Base-by-base conservation (phyloP, 2,888 invertebrate species). In the Cantharis lateralis region DNA sequence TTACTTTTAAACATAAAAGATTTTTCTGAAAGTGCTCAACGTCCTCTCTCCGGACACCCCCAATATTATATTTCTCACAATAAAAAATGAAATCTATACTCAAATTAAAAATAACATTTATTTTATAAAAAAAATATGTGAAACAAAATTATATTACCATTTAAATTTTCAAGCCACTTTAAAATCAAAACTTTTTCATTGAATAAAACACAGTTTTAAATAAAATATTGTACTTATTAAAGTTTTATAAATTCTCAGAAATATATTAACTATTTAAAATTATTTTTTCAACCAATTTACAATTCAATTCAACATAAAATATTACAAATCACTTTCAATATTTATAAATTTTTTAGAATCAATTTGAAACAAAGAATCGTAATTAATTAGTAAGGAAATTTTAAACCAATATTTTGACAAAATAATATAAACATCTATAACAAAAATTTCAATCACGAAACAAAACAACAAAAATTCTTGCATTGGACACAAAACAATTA, bases 171-270 rank as follows among this genome's bases (percentile, higher is more conserved):
- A 13, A 3, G 32, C 1, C 32, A 13, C 32, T 28, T 28, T 32
- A 13, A 32, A 32, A 32, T 32, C 32, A 32, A 32, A n/a, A 13
- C n/a, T 48, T 48, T n/a, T 13, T 32, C 32, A 4, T 48, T 48
- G 2, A 66, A 66, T 66, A 66, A 66, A 66, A 66, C 64, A 66
- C n/a, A 66, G 7, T 66, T 20, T 18, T 66, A 66, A 66, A 66
- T 66, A 66, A 66, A 66, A 66, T 48, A 48, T 48, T 48, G 24
- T 66, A 66, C 64, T 66, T 66, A 24, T 66, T 66, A 20, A 66
- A 66, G 48, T 66, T 66, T 66, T 66, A 66, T 66, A 66, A 66
- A 66, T 66, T 66, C 24, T 66, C 18, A 66, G 64, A 66, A 66
- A 66, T 66, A 66, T 66, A 66, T 66, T 66, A 66, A 66, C 64